A percentile compares a stretch with the other conserved stretches of the same genome.
Conservation (phyloP, 2,888 invertebrate species). For the Hirudinaria manillensis region DNA sequence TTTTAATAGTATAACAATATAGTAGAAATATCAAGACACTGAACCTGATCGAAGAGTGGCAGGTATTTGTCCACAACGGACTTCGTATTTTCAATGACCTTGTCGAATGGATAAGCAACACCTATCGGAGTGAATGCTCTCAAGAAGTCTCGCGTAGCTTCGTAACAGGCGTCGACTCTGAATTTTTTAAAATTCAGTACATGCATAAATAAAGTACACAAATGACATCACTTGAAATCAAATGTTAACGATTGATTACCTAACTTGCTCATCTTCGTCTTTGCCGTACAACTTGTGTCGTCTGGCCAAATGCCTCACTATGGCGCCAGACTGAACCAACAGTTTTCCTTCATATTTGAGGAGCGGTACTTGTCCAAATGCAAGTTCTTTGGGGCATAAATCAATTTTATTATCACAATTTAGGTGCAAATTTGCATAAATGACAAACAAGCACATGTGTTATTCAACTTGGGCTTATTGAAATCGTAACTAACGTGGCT, state of each 20-base stretch:
- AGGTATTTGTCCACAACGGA: constrained; percentile 11
- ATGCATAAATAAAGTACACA: too few species aligned
- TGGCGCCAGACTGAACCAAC: constrained; percentile 25
- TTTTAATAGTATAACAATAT: too few species aligned
- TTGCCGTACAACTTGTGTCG: constrained; percentile 19
- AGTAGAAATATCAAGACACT: too few species aligned
- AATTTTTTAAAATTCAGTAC: not conserved
- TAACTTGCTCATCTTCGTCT: constrained; percentile 4
- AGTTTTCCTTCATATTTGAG: constrained; percentile 21
- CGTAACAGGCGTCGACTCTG: constrained; percentile 25
- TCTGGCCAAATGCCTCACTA: constrained; percentile 21
- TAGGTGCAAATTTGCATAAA: not conserved
- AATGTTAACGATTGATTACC: not conserved
- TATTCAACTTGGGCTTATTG: not conserved
- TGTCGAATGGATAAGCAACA: constrained; percentile 14
- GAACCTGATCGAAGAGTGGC: constrained; percentile 15
- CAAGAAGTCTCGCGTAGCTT: constrained; percentile 27
- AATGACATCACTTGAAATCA: too few species aligned
- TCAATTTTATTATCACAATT: too few species aligned
- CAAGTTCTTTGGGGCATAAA: not conserved
- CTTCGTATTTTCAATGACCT: constrained; percentile 13
- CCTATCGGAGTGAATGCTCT: constrained; percentile 16
- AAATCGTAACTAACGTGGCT: not conserved
- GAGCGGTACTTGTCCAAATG: constrained; percentile 26
- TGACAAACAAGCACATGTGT: not conserved